A percentile compares a stretch with the other conserved stretches of the same genome.
These are phyloP conservation scores for Brachionus paranguensis DNA, from an alignment of 1,140 invertebrate genomes.

Conservation along the genomic window DNA sequence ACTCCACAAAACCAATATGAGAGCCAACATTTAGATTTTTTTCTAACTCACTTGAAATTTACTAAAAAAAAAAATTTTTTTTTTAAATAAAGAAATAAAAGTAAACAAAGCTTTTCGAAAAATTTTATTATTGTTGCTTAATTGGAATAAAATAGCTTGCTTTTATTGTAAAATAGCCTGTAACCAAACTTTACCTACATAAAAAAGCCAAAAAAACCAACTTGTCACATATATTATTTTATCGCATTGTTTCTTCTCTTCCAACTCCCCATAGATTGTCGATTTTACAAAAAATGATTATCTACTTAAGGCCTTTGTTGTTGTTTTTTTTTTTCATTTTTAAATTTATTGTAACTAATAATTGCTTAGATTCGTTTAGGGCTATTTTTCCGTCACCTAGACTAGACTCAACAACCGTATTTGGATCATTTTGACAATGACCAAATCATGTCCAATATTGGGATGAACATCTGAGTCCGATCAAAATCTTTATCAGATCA, in stretches of 20 bases:
- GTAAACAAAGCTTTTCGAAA: neutral
- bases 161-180: slow-evolving; percentile 7
- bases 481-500: neutral
- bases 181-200: slow-evolving; percentile 24
- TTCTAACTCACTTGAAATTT: neutral
- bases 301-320: neutral
- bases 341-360: neutral
- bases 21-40: neutral
- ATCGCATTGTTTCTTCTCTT: neutral
- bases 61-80: neutral
- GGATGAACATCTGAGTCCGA: neutral
- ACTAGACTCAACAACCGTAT: neutral
- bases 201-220: neutral
- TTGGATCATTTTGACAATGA: neutral
- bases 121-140: neutral
- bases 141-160: slow-evolving; percentile 26
- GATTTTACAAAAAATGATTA: neutral
- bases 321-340: neutral
- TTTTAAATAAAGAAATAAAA: neutral
- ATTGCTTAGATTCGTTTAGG: neutral
- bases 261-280: neutral
- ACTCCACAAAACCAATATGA: neutral
- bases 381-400: neutral
- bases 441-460: neutral
- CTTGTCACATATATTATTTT: neutral